Evolutionary conservation across 2,888 invertebrate genomes (phyloP), one percentile per base, ranked within the genome.

Genomic region (Azorinus chamasolen): DNA sequence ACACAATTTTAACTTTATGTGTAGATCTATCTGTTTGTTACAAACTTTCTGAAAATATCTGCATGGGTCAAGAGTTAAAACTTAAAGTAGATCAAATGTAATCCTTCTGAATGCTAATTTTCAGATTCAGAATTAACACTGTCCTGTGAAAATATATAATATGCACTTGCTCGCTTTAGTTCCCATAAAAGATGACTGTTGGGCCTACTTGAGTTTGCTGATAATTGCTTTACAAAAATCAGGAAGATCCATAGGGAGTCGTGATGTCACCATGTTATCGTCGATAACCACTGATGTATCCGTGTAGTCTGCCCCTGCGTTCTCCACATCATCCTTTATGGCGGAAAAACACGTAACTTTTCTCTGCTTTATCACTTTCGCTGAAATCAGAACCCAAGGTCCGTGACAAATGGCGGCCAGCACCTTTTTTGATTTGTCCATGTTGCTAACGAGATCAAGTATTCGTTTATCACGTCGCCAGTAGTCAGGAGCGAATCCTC

Each of bases 401-500:
- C 89, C 90, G 43, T 90, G 90, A 64, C 90, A 90, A 14, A 90
- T 88, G 0, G 89, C 83, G 0, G 88, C 90, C n/a, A 89, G 66
- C 0, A 85, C 77, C 45, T 87, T 88, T 16, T 88, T 87, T 41
- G 84, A 46, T 12, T 79, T 75, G 57, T 86, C 78, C 50, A 88
- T 76, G 16, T 77, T 82, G 59, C 74, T 83, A 5, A 90, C 89
- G 16, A 91, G 75, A 45, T 87, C 84, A 20, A 90, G 79, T 50
- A 91, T 86, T 45, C 89, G 48, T 61, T 84, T 83, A 78, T 90
- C 89, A 41, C 90, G 65, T 32, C 91, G 70, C 84, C 87, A 84
- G 72, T 90, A 90, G 64, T 91, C 91, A 1, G 91, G 91, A 1
- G 88, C 87, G 72, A 88, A 90, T 10, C 91, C 91, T 14, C 91